Base-by-base conservation (phyloP, 2,113 vertebrate genomes). In the Seriola rivoliana region DNA sequence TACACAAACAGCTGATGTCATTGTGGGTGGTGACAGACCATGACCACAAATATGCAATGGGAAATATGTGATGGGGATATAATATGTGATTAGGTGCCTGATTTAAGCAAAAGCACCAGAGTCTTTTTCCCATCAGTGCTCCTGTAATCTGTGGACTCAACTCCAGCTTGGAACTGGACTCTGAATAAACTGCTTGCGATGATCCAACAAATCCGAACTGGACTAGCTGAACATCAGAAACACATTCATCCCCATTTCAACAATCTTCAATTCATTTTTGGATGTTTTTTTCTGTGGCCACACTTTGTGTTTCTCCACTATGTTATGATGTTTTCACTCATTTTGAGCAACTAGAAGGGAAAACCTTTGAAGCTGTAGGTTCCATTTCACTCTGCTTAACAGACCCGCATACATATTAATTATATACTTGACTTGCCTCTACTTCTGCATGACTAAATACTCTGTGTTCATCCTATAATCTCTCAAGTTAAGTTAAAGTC, bases 371-470 rank as follows among this genome's bases (percentile, higher is more conserved):
- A 72, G 58, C 38, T 48, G 81, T 70, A 72, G 82, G 80, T 68
- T 54, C 32, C 13, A 67, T 74, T 85, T 76, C 11, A 68, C 64
- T 74, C 32, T 75, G 65, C 69, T 80, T 60, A 75, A 72, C 71
- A 75, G 75, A 77, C 63, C 70, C 77, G 71, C 21, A n/a, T 52
- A 63, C 46, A 63, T 76, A 65, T 68, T 70, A 63, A 80, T 85
- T 69, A 78, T 59, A 80, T 64, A 80, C 80, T 68, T 84, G 60
- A 88, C 71, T 78, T 81, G 60, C 29, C 80, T 64, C 54, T 60
- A 63, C 50, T 81, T 88, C 66, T 78, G 80, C 80, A 38, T 79
- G 75, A 71, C 71, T 90, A 52, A 75, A 71, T 58, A 8, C 23
- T 69, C 17, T 2, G 29, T 70, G 69, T 72, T 73, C 52, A 81